These are phyloP conservation scores for Ammodytes dubius DNA, from an alignment of 2,113 vertebrate species.

Conservation along the genomic window DNA sequence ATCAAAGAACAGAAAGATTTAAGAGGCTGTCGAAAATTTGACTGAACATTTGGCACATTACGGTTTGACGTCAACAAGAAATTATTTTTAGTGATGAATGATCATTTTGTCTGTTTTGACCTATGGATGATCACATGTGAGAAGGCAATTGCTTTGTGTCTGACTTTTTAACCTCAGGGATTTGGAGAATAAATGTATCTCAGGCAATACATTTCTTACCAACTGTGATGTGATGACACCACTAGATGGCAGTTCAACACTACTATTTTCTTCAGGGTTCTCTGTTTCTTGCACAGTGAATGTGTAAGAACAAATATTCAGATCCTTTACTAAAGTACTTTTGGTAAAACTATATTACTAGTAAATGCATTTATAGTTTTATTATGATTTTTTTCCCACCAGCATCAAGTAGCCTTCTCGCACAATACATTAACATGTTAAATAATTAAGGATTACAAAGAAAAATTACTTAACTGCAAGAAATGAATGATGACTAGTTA, in stretches of 20 bases:
- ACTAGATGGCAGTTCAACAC: conserved; percentile 63
- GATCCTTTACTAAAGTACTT: background rate
- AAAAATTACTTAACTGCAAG: too few species aligned
- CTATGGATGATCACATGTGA: background rate
- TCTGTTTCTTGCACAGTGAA: background rate
- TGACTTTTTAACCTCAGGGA: background rate
- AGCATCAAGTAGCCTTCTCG: too few species aligned
- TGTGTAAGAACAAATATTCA: background rate
- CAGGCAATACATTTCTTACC: background rate
- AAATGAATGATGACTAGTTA: too few species aligned
- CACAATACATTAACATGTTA: too few species aligned
- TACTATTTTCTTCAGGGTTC: background rate
- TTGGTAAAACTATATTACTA: background rate
- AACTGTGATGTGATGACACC: conserved; percentile 2
- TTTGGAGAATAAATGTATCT: background rate
- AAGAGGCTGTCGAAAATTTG: background rate
- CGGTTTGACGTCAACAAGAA: too few species aligned
- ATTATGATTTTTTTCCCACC: too few species aligned
- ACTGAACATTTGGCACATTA: background rate
- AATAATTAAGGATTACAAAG: too few species aligned
- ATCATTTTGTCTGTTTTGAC: background rate
- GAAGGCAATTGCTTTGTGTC: background rate
- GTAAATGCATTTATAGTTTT: background rate
- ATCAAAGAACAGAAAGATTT: background rate
- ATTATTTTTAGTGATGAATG: background rate